phyloP scores from a whole-genome alignment of 2,113 vertebrate species.

The Sebastes fasciatus region DNA sequence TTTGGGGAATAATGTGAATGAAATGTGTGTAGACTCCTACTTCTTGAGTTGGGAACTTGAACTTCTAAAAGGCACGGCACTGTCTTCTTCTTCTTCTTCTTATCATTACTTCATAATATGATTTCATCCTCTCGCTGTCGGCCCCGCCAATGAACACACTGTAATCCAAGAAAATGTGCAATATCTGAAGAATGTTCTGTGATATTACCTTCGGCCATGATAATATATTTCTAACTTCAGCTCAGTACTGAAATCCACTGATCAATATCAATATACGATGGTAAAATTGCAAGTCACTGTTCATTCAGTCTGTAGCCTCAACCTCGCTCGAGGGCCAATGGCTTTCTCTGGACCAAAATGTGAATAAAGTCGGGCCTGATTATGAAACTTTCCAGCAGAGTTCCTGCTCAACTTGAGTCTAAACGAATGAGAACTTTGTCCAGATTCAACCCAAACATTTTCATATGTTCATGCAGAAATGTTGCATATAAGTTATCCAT shows the following conservation, averaged over 20 bases:
- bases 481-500: background rate
- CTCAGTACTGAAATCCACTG: constrained; percentile 41
- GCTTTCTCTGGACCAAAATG: constrained; percentile 35
- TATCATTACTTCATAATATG: constrained; percentile 16
- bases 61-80: constrained; percentile 8
- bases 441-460: constrained; percentile 4
- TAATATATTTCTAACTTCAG: constrained; percentile 35
- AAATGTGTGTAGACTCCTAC: background rate
- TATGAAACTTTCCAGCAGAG: constrained; percentile 36
- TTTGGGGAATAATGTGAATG: background rate
- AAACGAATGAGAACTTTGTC: background rate
- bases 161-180: constrained; percentile 21
- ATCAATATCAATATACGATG: constrained; percentile 61
- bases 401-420: constrained; percentile 12
- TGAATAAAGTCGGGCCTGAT: constrained; percentile 48
- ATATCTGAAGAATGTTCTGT: constrained; percentile 38
- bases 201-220: constrained; percentile 47
- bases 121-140: constrained; percentile 40
- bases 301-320: constrained; percentile 38
- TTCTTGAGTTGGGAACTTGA: constrained; percentile 12
- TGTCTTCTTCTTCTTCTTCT: background rate
- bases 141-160: background rate
- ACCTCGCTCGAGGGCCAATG: constrained; percentile 13
- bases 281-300: constrained; percentile 65
- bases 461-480: background rate